Evolutionary conservation across 2,113 vertebrate genomes (phyloP), one percentile per base, ranked within the genome.

Genomic region (Suncus etruscus): DNA sequence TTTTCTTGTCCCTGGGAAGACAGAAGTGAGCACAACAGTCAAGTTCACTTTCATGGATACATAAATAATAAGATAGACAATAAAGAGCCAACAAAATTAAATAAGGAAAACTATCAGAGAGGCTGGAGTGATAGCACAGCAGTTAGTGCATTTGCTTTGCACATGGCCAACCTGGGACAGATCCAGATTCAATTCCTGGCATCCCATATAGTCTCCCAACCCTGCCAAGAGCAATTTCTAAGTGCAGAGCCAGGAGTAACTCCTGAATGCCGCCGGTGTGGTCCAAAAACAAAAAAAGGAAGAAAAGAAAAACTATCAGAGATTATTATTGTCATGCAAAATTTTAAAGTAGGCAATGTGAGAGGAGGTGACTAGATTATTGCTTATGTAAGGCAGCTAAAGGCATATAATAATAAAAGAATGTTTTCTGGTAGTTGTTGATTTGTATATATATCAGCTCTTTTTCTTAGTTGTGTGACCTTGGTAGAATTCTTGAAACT

Each of bases 71-170:
- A 74, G 31, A 69, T 3, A 66, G 15, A 66, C 1, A 79, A 61
- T 47, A 85, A 90, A 79, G 18, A 91, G n/a, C 25, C n/a, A 90
- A 18, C 14, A 87, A 45, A 24, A 76, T 65, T 45, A 87, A 32
- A 27, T 32, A 70, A 73, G 25, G 74, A 88, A 84, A 85, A 75
- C 45, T 25, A 83, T 48, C 22, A 79, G 18, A 87, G 8, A 29
- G 39, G 39, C 39, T 39, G 5, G 39, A 39, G 39, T 39, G 39
- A 39, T 5, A 39, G 39, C 39, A 39, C 39, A 39, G 39, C 39
- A 39, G 39, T 39, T 39, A 39, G 39, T 39, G 39, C 39, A 39
- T 39, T 39, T 39, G 39, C 39, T 39, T 39, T 39, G 39, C 39
- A 39, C 39, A 39, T 39, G 5, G 39, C 39, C 39, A 39, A 39